phyloP scores from a whole-genome alignment of 2,888 invertebrate species.

The Hymenopus coronatus region DNA sequence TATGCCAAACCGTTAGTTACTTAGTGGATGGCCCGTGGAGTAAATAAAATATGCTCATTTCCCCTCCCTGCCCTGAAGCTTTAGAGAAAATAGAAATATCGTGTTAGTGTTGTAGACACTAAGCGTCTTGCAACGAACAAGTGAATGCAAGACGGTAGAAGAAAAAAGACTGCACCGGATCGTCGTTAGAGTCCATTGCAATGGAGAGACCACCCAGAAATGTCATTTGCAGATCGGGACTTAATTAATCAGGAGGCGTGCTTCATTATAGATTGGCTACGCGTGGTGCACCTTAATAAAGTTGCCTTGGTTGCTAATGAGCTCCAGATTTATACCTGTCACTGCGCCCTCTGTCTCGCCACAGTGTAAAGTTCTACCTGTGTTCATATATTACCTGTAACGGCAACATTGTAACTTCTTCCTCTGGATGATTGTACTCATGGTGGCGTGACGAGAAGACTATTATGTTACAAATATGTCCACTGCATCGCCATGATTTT shows the following conservation, averaged over 20 bases:
- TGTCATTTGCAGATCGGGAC: background rate
- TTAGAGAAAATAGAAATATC: too few species aligned
- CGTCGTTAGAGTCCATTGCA: background rate
- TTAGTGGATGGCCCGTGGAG: too few species aligned
- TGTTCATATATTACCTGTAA: too few species aligned
- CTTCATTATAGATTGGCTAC: background rate
- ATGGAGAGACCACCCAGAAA: background rate
- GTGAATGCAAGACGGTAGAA: background rate
- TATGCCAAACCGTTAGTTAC: too few species aligned
- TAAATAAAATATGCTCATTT: too few species aligned
- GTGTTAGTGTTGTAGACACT: too few species aligned
- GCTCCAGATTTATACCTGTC: background rate
- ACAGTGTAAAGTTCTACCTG: background rate
- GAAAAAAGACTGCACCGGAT: background rate
- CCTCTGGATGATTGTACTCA: too few species aligned
- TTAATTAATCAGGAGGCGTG: background rate
- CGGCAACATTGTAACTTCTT: too few species aligned
- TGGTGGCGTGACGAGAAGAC: too few species aligned
- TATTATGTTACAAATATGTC: too few species aligned
- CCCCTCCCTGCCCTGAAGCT: too few species aligned
- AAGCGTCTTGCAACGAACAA: background rate
- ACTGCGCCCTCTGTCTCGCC: background rate
- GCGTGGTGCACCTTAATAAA: background rate
- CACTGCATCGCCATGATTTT: too few species aligned
- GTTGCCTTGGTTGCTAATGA: background rate